Evolutionary conservation across 2,797 vertebrate species (phyloP), one percentile per base, ranked within the genome.

Genomic region (Simalia tracyae): DNA sequence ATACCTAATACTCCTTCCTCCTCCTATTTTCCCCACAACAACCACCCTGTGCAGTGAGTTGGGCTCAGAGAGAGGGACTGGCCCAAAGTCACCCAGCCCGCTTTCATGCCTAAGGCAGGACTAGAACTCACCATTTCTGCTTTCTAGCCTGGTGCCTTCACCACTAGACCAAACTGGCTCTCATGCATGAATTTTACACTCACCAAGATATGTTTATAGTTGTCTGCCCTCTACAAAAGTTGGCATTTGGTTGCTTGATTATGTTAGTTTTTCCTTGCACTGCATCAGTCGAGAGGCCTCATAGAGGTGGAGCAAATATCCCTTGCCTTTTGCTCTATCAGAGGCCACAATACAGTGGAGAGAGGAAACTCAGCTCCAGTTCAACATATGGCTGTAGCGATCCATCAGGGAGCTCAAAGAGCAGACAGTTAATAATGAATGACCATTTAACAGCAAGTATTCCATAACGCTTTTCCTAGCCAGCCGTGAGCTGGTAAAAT

Each of bases 371-470:
- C 92, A 81, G 31, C 57, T 60, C 36, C 61, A 4, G 89, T 57
- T 90, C 72, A 90, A 87, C 88, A 92, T 93, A 91, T 76, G n/a
- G 63, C 91, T 93, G 4, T 24, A 93, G 88, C 87, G 36, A 89
- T 46, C 4, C 60, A 46, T 92, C 19, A 2, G 61, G 90, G 66
- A 57, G 10, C 56, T 57, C 92, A 31, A 88, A 28, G 89, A 95
- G 76, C 50, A 81, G 94, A n/a, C 89, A 93, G 91, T 94, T 95
- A 94, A 93, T 90, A 93, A 19, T 91, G 87, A 95, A 93, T 91
- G 92, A 94, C 92, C 85, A 95, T n/a, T 84, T 72, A 88, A 94
- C 92, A 94, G 86, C 56, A 89, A 91, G 54, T 10, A 54, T n/a
- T 59, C 61, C 28, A 12, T 94, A 63, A 87, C 90, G 95, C 42